Evolutionary conservation across 1,140 invertebrate genomes (phyloP), one percentile per base, ranked within the genome.

Genomic region (Trichonephila clavipes): DNA sequence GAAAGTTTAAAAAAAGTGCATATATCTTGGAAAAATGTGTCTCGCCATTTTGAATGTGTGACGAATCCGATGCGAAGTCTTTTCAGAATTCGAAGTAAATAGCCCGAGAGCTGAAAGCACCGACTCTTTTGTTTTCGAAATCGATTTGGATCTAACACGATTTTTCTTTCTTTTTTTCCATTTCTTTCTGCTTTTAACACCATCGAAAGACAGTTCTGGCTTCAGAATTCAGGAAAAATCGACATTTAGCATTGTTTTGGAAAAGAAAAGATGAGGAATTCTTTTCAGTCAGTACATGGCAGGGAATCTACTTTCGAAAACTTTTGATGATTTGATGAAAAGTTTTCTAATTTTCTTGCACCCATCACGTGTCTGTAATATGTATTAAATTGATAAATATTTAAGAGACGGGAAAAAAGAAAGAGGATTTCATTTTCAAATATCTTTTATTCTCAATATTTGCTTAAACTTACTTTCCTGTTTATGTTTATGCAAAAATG

Each of bases 21-120:
- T 21, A n/a, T 88, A 58, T 64, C 16, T 18, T 40, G 21, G 51
- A 64, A 64, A 88, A 88, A 88, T 62, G 62, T 59, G 51, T 88
- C 64, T 64, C 86, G 24, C 66, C 88, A 51, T 89, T 89, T 89
- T 77, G 88, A 77, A 59, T 28, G 88, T 89, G 88, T 89, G 88
- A 89, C 64, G 18, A 16, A 28, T 89, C 51, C 66, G 28, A 89
- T 72, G 64, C 40, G 8, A 40, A 72, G 34, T 89, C 62, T 77
- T 89, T 89, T 89, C 69, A 89, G 66, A 89, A 58, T 77, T 28
- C n/a, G 88, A 77, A 89, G 88, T 89, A 89, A 89, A 89, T 89
- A 89, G 88, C 88, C 88, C 44, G 64, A 72, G 88, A 89, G 88
- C 34, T 89, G 88, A 89, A 88, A 88, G 69, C 40, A 51, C 40